Percentiles rank a stretch among this genome's conserved stretches.
Conservation (phyloP, 2,797 vertebrate species). For the Limosa lapponica region DNA sequence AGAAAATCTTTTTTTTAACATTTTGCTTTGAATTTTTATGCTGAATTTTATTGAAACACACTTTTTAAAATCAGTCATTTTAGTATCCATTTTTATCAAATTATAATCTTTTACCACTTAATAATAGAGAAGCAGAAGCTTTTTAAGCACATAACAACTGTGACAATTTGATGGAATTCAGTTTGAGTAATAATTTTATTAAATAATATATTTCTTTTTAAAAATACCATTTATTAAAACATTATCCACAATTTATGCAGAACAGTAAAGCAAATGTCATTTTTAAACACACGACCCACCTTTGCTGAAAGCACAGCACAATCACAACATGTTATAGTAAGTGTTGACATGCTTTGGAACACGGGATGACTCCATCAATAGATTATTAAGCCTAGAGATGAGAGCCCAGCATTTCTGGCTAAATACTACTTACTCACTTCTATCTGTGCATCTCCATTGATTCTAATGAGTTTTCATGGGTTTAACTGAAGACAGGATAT, state of each 20-base stretch:
- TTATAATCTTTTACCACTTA: conserved; percentile 80
- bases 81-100: conserved; percentile 77
- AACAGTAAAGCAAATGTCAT: conserved; percentile 76
- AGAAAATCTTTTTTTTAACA: conserved; percentile 45
- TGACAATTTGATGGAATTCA: conserved; percentile 79
- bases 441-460: neutral
- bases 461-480: neutral
- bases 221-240: conserved; percentile 78
- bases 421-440: neutral
- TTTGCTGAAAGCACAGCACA: conserved; percentile 33
- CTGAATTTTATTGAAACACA: conserved; percentile 72
- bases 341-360: conserved; percentile 57
- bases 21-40: conserved; percentile 74
- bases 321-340: conserved; percentile 54
- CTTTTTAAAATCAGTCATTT: conserved; percentile 70
- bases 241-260: conserved; percentile 66
- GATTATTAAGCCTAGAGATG: conserved; percentile 34
- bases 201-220: conserved; percentile 76
- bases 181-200: conserved; percentile 77
- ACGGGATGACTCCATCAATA: conserved; percentile 56
- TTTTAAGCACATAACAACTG: conserved; percentile 75
- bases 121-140: conserved; percentile 74
- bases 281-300: conserved; percentile 58
- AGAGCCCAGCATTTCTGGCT: neutral
- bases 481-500: neutral